These are phyloP conservation scores for Siphamia tubifer DNA, from an alignment of 2,113 vertebrate species.

Conservation along the genomic window DNA sequence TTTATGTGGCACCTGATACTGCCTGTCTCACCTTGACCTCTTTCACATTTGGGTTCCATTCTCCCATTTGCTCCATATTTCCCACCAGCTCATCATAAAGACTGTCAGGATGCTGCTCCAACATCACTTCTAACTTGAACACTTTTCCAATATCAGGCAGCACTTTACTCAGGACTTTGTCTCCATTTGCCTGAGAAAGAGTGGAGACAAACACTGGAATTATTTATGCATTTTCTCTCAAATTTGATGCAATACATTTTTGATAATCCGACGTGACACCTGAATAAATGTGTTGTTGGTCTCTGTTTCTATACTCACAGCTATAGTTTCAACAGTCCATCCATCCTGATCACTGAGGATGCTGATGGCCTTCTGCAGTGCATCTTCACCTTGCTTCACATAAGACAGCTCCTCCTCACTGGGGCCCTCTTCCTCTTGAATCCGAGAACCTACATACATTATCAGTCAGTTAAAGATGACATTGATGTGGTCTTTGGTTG, in stretches of 20 bases:
- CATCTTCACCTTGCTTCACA: conserved; percentile 90
- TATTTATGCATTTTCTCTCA: neutral
- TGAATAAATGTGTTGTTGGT: neutral
- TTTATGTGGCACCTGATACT: too few species aligned
- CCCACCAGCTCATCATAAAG: conserved; percentile 92
- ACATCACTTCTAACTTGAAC: conserved; percentile 90
- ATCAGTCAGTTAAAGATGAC: too few species aligned
- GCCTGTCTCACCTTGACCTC: conserved; percentile 86
- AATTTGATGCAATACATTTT: neutral
- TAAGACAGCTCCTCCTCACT: conserved; percentile 88
- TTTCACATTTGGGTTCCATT: conserved; percentile 95
- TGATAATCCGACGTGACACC: neutral
- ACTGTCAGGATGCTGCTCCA: conserved; percentile 86
- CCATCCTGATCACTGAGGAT: conserved; percentile 88
- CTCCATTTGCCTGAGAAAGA: conserved; percentile 84
- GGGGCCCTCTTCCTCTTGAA: conserved; percentile 77
- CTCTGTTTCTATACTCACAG: conserved; percentile 70
- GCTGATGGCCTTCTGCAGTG: conserved; percentile 89
- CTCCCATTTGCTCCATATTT: conserved; percentile 94
- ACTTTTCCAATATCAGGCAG: conserved; percentile 92
- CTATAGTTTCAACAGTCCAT: conserved; percentile 89
- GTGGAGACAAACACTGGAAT: neutral
- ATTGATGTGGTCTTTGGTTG: neutral
- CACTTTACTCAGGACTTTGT: conserved; percentile 92
- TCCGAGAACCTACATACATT: conserved; percentile 82